A percentile compares a stretch with the other conserved stretches of the same genome.
Evolutionary conservation across 2,888 invertebrate species (phyloP).

Genomic region (Amaurobius ferox): DNA sequence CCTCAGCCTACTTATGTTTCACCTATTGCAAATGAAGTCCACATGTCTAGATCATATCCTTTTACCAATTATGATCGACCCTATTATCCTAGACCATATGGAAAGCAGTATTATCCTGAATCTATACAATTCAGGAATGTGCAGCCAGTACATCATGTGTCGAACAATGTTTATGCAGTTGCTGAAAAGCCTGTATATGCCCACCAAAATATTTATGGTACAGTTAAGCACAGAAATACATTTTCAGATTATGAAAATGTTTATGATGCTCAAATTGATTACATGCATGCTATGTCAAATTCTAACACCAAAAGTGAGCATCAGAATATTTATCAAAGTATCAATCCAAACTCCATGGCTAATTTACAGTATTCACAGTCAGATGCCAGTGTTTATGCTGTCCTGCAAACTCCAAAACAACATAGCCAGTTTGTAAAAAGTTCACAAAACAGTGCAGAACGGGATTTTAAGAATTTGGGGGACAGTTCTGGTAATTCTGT

Average conservation of each 20-base stretch:
- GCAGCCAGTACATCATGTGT: slow-evolving; percentile 44
- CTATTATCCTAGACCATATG: slow-evolving; percentile 56
- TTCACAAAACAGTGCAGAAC: not conserved
- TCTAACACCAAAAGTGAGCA: slow-evolving; percentile 24
- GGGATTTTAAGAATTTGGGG: slow-evolving; percentile 25
- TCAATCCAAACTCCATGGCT: slow-evolving; percentile 26
- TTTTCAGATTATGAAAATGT: slow-evolving; percentile 72
- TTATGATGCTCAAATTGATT: slow-evolving; percentile 64
- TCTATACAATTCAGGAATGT: slow-evolving; percentile 52
- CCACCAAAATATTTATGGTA: slow-evolving; percentile 52
- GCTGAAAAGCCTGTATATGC: slow-evolving; percentile 39
- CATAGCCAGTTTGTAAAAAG: slow-evolving; percentile 14
- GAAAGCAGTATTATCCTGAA: slow-evolving; percentile 64
- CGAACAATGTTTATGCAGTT: slow-evolving; percentile 31
- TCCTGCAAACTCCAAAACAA: slow-evolving; percentile 27
- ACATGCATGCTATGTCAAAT: slow-evolving; percentile 32
- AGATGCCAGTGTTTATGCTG: slow-evolving; percentile 67
- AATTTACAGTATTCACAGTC: slow-evolving; percentile 61
- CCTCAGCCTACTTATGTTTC: slow-evolving; percentile 26
- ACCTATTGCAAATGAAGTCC: slow-evolving; percentile 43
- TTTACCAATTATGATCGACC: slow-evolving; percentile 50
- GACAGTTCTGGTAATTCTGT: slow-evolving; percentile 22
- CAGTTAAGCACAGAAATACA: slow-evolving; percentile 44
- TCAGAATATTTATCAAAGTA: slow-evolving; percentile 37
- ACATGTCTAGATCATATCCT: slow-evolving; percentile 65